phyloP scores from a whole-genome alignment of 2,113 vertebrate genomes.

The Beaufortia kweichowensis region DNA sequence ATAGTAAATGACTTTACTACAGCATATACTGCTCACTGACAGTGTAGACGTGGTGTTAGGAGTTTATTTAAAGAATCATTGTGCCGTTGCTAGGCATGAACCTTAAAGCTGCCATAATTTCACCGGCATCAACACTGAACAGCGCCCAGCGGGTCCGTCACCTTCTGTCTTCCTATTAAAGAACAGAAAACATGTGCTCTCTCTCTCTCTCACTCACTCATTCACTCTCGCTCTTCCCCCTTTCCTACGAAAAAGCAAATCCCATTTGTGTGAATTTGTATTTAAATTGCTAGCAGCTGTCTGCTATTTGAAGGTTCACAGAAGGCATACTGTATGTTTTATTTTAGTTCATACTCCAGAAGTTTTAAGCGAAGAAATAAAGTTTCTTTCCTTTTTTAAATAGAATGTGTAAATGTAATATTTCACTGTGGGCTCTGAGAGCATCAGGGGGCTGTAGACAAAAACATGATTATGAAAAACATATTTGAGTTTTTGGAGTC shows the following conservation, averaged over 20 bases:
- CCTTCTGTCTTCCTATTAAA: conserved; percentile 30
- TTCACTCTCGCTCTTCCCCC: background rate
- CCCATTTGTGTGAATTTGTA: conserved; percentile 41
- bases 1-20: background rate
- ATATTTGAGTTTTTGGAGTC: conserved; percentile 31
- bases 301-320: conserved; percentile 30
- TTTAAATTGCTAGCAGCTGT: conserved; percentile 47
- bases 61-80: conserved; percentile 48
- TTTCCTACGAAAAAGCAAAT: conserved; percentile 11
- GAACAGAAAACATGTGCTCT: background rate
- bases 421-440: conserved; percentile 8
- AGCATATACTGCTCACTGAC: background rate
- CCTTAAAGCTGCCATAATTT: conserved; percentile 46
- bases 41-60: background rate
- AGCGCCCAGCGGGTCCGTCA: background rate
- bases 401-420: conserved; percentile 1
- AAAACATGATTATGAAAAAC: conserved; percentile 32
- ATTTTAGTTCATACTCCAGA: conserved; percentile 25
- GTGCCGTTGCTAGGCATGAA: conserved; percentile 13
- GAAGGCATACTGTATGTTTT: conserved; percentile 22
- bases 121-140: conserved; percentile 36
- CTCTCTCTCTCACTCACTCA: background rate
- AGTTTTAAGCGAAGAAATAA: conserved; percentile 25
- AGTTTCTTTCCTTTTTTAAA: conserved; percentile 19
- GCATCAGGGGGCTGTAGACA: conserved; percentile 19